Percentiles rank a stretch among this genome's conserved stretches.
These are phyloP conservation scores for Sycophila sp. DNA, from an alignment of 1,140 invertebrate species.

Conservation along the genomic window DNA sequence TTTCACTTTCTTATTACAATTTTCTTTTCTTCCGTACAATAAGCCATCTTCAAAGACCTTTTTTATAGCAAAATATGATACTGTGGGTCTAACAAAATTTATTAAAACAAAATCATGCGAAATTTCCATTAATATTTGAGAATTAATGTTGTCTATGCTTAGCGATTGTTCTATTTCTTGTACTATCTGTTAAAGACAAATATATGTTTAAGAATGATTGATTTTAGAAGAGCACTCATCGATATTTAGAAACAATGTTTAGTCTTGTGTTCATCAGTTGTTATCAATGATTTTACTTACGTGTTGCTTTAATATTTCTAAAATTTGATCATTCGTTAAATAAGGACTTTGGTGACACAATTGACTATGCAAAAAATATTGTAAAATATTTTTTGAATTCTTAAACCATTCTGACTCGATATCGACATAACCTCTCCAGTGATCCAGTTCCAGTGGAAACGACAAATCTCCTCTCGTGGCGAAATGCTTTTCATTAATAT, in stretches of 20 bases:
- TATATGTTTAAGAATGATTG: too few species aligned
- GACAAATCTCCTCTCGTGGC: conserved; percentile 64
- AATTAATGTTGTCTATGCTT: too few species aligned
- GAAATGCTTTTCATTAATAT: conserved; percentile 64
- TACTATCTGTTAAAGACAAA: too few species aligned
- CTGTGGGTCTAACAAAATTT: conserved; percentile 44
- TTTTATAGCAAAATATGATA: conserved; percentile 44
- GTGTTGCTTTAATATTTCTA: conserved; percentile 44
- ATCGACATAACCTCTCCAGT: conserved; percentile 63
- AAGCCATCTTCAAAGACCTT: conserved; percentile 32
- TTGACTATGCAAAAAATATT: conserved; percentile 36
- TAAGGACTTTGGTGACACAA: background rate
- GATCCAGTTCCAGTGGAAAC: conserved; percentile 63
- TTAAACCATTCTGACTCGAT: conserved; percentile 24
- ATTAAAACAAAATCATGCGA: conserved; percentile 20
- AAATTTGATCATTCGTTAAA: conserved; percentile 21
- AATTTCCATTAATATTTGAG: too few species aligned
- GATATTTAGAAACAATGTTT: too few species aligned
- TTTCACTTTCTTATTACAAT: conserved; percentile 27
- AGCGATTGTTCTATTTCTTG: too few species aligned
- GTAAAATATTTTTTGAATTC: conserved; percentile 42
- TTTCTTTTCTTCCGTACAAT: conserved; percentile 45
- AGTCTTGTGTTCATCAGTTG: too few species aligned
- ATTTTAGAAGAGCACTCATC: too few species aligned
- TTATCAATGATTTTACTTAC: too few species aligned